Base-by-base conservation (phyloP, 2,888 invertebrate species). In the Myathropa florea region DNA sequence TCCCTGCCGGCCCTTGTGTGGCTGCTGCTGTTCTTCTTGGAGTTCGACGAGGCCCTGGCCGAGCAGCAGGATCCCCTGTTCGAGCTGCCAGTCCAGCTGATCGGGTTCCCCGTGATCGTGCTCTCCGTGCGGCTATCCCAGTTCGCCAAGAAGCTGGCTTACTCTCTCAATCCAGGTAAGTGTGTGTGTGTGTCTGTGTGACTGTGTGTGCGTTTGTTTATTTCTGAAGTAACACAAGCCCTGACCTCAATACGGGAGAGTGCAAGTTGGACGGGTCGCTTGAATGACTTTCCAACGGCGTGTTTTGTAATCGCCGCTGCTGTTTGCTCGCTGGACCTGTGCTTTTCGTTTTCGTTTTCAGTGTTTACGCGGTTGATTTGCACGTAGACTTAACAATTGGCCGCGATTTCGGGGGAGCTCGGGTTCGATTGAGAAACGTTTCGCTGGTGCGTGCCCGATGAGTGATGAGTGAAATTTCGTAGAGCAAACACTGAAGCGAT, bases 61-160 rank as follows among this genome's bases (percentile, higher is more conserved):
- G 91, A 92, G 77, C 90, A 90, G 84, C 91, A 93, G 57, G 94
- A 95, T 89, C 94, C 95, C 14, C 90, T 94, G 0, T 96, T 97
- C 90, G 96, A 97, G 90, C 92, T 97, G 75, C 97, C 97, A 12
- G 96, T 97, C n/a, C 97, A 97, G 90, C 93, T 97, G 76, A 94
- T 97, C 53, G 97, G 97, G 28, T 97, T 97, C 90, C 97, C 97
- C 0, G 95, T 97, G 83, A 97, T 97, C 89, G 95, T 97, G 68
- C 92, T 96, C 7, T 96, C 96, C 30, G 97, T 97, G 12, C 94
- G 96, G 88, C 92, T 97, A 72, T 95, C 96, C 0, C 97, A 97
- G 93, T 97, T 97, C 91, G 94, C 97, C 86, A 97, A 96, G 93
- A 97, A 97, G 91, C 93, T 97, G 82, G 95, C 96, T 0, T 97